phyloP scores from a whole-genome alignment of 35 echinoderm and acorn worm genomes.

The Nesometra sesokonis region DNA sequence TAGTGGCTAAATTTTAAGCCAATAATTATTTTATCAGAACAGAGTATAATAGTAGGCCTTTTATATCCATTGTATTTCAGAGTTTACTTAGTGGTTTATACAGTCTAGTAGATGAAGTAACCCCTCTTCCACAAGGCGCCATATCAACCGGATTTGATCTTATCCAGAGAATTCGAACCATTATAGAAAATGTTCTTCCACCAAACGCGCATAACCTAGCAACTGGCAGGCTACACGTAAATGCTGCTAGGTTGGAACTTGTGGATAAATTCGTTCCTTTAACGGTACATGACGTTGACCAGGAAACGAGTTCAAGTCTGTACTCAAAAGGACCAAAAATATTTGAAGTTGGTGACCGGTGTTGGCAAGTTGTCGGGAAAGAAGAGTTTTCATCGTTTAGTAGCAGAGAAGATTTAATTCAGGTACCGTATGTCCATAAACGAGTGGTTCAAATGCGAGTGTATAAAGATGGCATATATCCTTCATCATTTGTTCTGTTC shows the following conservation, averaged over 20 bases:
- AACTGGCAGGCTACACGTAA: conserved; percentile 38
- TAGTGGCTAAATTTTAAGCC: too few relatives aligned
- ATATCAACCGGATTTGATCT: conserved; percentile 58
- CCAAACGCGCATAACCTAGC: conserved; percentile 47
- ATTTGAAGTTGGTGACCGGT: conserved; percentile 60
- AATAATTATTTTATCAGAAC: too few relatives aligned
- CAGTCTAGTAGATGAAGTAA: conserved; percentile 58
- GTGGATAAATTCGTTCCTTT: conserved; percentile 52
- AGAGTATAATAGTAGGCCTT: too few relatives aligned
- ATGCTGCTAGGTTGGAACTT: conserved; percentile 25
- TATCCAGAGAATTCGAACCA: conserved; percentile 30
- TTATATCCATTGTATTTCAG: conserved; percentile 14
- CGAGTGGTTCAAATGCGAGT: too few relatives aligned
- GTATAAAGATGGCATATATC: too few relatives aligned
- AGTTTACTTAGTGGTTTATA: conserved; percentile 43
- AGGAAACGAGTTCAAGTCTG: conserved; percentile 75
- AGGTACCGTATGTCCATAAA: too few relatives aligned
- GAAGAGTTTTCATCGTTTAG: conserved; percentile 37
- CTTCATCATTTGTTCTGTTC: too few relatives aligned
- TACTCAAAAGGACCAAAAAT: conserved; percentile 58
- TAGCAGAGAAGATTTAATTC: conserved; percentile 52
- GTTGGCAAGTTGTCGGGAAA: conserved; percentile 51
- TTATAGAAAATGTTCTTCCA: conserved; percentile 33
- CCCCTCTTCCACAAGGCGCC: conserved; percentile 54
- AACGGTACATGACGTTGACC: conserved; percentile 69